Percentiles rank a stretch among this genome's conserved stretches.
These are phyloP conservation scores for Gastracanthus pulcherrimus DNA, from an alignment of 2,888 invertebrate genomes.

Conservation along the genomic window DNA sequence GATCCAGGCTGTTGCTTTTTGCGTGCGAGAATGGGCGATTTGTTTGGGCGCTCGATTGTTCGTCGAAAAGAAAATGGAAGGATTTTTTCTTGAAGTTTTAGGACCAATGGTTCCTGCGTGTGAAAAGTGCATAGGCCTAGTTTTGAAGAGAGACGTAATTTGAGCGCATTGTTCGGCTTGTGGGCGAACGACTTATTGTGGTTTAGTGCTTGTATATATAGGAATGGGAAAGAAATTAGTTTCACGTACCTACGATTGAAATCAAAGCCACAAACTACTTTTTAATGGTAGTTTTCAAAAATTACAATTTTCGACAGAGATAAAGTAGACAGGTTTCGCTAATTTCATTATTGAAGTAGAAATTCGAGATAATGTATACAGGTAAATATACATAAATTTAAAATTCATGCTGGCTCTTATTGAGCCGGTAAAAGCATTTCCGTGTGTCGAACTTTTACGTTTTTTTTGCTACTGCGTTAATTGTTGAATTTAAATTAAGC, in stretches of 20 bases:
- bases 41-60: too few species aligned
- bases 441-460: neutral
- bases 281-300: neutral
- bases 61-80: too few species aligned
- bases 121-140: too few species aligned
- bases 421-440: neutral
- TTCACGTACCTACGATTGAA: neutral
- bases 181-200: too few species aligned
- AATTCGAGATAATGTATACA: neutral
- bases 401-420: neutral
- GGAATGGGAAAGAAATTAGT: neutral
- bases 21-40: too few species aligned
- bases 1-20: too few species aligned
- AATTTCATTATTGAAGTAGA: neutral
- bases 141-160: too few species aligned
- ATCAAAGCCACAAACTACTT: neutral
- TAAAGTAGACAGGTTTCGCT: slow-evolving; percentile 13
- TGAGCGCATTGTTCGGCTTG: too few species aligned
- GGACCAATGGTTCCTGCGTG: too few species aligned
- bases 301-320: too few species aligned
- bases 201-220: too few species aligned
- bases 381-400: slow-evolving; percentile 14
- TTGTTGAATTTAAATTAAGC: neutral
- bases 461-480: neutral
- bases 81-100: too few species aligned